Evolutionary conservation across 2,113 vertebrate species (phyloP), one percentile per base, ranked within the genome.

Genomic region (Calypte anna): DNA sequence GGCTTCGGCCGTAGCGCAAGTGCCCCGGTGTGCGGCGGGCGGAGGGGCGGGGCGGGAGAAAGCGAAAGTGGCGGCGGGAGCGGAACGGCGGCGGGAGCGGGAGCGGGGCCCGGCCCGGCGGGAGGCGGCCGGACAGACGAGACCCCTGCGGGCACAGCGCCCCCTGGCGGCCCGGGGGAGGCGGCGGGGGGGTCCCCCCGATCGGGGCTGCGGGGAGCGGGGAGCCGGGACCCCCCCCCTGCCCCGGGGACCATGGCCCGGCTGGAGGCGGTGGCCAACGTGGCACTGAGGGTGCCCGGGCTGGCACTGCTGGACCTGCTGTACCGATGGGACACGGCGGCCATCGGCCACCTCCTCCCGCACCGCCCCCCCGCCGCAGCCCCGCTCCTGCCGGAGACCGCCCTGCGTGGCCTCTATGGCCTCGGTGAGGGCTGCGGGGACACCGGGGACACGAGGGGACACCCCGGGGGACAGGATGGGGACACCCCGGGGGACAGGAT

Each of bases 241-340:
- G 38, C 18, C 61, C 62, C 40, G 14, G 12, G 30, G 50, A 43
- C 78, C 86, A 98, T 98, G 98, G 87, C 98, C 88, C 96, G 97
- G 13, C 84, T 98, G 93, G 98, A 98, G 40, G 96, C 98, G 58
- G 43, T 98, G 86, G 98, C 98, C 63, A 99, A 98, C 81, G 98
- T 99, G 19, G 97, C 96, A 50, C 97, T 99, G 38, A 96, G 98
- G 91, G 98, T 99, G 57, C 98, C 98, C 57, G 98, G 97, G 94
- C 96, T 99, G 23, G 92, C 98, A 84, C 82, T 98, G 54, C 94
- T 99, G 95, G 98, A 99, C 94, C 75, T 98, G 95, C 97, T 99
- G 13, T 99, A 98, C 76, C 98, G 98, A 94, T 98, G 98, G 97
- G 98, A 99, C 88, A 91, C 98, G 12, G 97, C 98, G 50, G 97